Evolutionary conservation across 92 coral and sea anemone species (phyloP).

Genomic region (Pocillopora grandis): DNA sequence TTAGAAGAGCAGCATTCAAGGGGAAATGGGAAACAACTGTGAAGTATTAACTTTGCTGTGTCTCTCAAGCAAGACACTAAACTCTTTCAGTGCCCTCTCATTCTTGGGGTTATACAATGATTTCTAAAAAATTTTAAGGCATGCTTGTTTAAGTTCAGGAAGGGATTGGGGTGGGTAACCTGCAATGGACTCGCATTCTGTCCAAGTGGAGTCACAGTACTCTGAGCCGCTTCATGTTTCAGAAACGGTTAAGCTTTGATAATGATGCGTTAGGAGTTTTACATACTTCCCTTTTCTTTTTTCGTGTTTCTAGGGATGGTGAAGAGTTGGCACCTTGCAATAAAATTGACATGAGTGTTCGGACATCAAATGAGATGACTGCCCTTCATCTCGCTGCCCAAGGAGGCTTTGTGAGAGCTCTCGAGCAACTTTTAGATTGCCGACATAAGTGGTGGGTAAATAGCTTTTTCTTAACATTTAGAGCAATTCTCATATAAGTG

Average conservation of each 20-base stretch:
- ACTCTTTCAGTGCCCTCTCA: too few species aligned
- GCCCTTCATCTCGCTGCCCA: slow-evolving; percentile 91
- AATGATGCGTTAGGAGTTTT: neutral
- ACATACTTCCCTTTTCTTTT: neutral
- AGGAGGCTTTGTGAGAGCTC: slow-evolving; percentile 76
- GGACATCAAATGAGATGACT: slow-evolving; percentile 89
- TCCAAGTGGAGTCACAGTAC: too few species aligned
- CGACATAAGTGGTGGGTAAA: slow-evolving; percentile 79
- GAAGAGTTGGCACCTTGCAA: slow-evolving; percentile 60
- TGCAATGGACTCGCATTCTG: too few species aligned
- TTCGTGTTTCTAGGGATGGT: slow-evolving; percentile 46
- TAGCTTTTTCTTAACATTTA: neutral
- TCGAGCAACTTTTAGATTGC: slow-evolving; percentile 61
- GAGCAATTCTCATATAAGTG: too few species aligned
- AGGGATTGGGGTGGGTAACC: too few species aligned
- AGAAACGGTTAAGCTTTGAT: too few species aligned
- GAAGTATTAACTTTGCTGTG: neutral
- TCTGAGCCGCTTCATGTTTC: neutral
- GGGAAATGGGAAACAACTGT: too few species aligned
- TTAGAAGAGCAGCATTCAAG: neutral
- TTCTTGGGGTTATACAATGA: too few species aligned
- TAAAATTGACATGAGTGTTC: slow-evolving; percentile 76
- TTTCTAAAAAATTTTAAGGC: too few species aligned
- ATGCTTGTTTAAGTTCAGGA: too few species aligned
- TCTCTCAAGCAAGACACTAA: neutral